Conservation (phyloP, 1,140 invertebrate genomes). For the Alviniconcha marisindica region DNA sequence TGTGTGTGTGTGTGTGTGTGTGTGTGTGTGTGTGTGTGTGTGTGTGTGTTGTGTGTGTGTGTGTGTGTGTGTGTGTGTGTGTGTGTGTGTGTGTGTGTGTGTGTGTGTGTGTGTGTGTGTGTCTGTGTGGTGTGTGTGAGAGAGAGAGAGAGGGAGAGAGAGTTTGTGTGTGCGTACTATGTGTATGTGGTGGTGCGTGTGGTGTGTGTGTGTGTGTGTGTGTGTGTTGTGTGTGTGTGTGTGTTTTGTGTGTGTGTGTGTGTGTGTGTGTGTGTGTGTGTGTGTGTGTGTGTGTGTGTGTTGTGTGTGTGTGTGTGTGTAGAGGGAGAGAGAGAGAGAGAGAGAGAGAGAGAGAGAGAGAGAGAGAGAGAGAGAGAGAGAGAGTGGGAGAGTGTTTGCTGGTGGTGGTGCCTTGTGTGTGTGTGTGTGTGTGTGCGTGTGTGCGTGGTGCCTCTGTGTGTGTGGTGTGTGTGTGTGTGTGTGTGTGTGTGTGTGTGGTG, state of each 20-base stretch:
- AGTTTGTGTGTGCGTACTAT: background rate
- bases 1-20: background rate
- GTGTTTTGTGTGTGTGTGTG: background rate
- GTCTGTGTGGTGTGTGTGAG: background rate
- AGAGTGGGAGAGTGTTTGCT: background rate
- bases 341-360: no score
- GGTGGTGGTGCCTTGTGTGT: background rate
- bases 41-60: background rate
- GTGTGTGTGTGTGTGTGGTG: no score
- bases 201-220: background rate
- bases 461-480: no score
- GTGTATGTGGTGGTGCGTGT: background rate
- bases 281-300: background rate
- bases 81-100: background rate
- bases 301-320: background rate
- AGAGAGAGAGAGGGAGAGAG: no score
- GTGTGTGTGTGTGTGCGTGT: no score
- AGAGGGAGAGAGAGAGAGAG: no score
- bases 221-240: background rate
- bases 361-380: background rate
- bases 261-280: background rate
- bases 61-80: background rate
- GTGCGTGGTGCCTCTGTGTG: no score
- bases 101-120: background rate
- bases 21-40: background rate